Base-by-base conservation (phyloP, 2,888 invertebrate species). In the Sericinus montela region DNA sequence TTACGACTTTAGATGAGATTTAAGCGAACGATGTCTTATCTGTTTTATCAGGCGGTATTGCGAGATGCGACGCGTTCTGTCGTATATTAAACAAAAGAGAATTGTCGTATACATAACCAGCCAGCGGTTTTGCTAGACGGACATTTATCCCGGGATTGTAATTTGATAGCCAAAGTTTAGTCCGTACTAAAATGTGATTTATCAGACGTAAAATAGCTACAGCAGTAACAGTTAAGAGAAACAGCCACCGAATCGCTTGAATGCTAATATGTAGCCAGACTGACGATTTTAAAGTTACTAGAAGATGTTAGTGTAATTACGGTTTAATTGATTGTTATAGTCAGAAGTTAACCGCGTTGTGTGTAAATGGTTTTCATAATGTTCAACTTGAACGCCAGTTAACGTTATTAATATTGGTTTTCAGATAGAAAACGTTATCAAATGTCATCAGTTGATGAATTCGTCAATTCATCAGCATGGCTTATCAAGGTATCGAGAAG, bases 381-480 rank as follows among this genome's bases (percentile, higher is more conserved):
- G 2, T 19, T 3, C 2, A 19, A 19, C 8, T 25, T 25, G 8
- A 4, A 19, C 5, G 25, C 8, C 7, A 7, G 25, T 25, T 25
- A 25, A 25, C 4, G 7, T 25, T 25, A 8, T 25, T 25, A 2
- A 5, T 8, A 25, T 25, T 25, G 7, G 57, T 69, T 77, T 78
- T 66, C 78, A 79, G 79, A 70, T 70, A 59, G 57, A 57, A 53
- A 54, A 39, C 38, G 57, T 56, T 59, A 65, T 52, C 55, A 67
- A 72, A 86, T 84, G 85, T 71, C 79, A 65, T 86, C 86, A 13
- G 59, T 88, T 68, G 87, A 88, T 67, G 87, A 88, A 74, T 80
- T 87, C 67, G 87, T 86, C 66, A 80, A 77, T 73, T 87, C 87
- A 52, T 78, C 84, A 48, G 74, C 81, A 72, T 87, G 87, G 87